These are phyloP conservation scores for Rhinopomastus cyanomelas DNA, from an alignment of 2,113 vertebrate genomes.

Conservation along the genomic window DNA sequence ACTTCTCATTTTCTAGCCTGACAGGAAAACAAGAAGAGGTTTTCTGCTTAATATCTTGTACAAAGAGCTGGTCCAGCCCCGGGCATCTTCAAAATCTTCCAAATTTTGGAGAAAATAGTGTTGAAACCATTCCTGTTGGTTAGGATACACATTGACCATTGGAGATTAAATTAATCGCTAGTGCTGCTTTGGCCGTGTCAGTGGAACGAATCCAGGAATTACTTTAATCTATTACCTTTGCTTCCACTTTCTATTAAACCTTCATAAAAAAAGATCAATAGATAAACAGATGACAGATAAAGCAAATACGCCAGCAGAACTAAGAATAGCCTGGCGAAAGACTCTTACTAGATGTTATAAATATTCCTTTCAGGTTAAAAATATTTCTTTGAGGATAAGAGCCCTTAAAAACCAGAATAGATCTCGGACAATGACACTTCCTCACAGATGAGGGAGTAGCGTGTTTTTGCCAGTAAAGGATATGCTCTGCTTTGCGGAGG, in stretches of 20 bases:
- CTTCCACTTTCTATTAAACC: background rate
- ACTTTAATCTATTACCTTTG: background rate
- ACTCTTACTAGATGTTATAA: conserved; percentile 44
- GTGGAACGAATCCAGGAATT: background rate
- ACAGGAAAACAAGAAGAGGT: background rate
- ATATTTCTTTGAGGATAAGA: conserved; percentile 58
- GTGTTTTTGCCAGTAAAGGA: conserved; percentile 54
- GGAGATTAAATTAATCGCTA: background rate
- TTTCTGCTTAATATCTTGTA: background rate
- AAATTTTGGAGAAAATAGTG: background rate
- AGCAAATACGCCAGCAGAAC: background rate
- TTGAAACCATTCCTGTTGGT: background rate
- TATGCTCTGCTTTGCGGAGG: conserved; percentile 15
- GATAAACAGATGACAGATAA: background rate
- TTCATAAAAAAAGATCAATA: background rate
- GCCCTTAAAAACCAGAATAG: conserved; percentile 6
- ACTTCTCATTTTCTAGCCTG: background rate
- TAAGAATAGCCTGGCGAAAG: conserved; percentile 26
- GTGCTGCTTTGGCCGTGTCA: background rate
- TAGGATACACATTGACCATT: background rate
- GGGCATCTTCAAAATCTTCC: background rate
- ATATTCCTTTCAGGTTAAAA: conserved; percentile 47
- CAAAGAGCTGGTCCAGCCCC: background rate
- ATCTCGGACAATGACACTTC: background rate
- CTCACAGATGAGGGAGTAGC: background rate